Evolutionary conservation across 2,113 vertebrate genomes (phyloP).

Genomic region (Labeo rohita): DNA sequence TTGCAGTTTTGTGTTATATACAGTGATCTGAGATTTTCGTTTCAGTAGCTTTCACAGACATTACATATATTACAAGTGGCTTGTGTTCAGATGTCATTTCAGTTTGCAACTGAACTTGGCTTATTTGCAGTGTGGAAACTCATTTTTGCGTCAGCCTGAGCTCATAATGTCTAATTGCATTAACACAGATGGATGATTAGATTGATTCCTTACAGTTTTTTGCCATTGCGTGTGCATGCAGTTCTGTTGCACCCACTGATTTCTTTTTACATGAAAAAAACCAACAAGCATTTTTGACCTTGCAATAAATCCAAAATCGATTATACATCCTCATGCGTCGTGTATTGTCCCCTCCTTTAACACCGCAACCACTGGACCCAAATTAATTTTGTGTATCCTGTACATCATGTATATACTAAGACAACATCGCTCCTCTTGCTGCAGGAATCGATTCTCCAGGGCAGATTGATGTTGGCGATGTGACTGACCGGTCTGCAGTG

Average conservation of each 20-base stretch:
- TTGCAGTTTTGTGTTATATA: background rate
- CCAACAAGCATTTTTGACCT: conserved; percentile 55
- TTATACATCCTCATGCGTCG: background rate
- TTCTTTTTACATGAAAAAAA: background rate
- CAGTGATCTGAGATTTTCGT: no score
- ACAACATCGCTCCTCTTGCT: background rate
- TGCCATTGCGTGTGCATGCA: background rate
- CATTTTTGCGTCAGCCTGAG: background rate
- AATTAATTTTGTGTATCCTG: no score
- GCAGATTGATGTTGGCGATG: conserved; percentile 84
- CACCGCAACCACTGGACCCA: no score
- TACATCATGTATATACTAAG: no score
- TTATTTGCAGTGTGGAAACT: conserved; percentile 3
- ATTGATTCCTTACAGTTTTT: background rate
- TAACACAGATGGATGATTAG: background rate
- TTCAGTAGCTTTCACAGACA: background rate
- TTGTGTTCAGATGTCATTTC: background rate
- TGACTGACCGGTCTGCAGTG: conserved; percentile 87
- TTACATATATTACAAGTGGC: background rate
- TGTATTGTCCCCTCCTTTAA: no score
- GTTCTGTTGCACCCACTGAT: background rate
- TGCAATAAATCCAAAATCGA: conserved; percentile 69
- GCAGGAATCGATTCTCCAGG: conserved; percentile 86
- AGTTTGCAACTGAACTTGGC: background rate
- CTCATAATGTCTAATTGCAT: background rate